Evolutionary conservation across 1,140 invertebrate genomes (phyloP).

Genomic region (Drosophila quadrilineata): DNA sequence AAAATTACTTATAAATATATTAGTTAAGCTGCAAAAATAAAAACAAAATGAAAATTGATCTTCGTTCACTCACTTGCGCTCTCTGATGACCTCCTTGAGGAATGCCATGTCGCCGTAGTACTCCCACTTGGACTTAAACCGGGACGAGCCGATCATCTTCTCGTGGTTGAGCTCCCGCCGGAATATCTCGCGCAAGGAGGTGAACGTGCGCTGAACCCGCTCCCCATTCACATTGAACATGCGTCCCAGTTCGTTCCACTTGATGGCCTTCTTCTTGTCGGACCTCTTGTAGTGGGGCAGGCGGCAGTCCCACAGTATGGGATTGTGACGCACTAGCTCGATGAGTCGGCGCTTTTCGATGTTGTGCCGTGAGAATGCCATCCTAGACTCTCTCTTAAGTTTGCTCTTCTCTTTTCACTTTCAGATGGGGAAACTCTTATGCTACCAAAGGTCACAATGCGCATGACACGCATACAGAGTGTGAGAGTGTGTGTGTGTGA

Average conservation of each 20-base stretch:
- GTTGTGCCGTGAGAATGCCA: slow-evolving; percentile 78
- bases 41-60: neutral
- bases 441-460: slow-evolving; percentile 59
- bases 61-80: slow-evolving; percentile 68
- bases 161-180: slow-evolving; percentile 76
- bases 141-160: slow-evolving; percentile 64
- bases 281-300: slow-evolving; percentile 77
- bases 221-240: slow-evolving; percentile 75
- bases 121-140: slow-evolving; percentile 79
- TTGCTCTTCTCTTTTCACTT: slow-evolving; percentile 29
- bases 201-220: slow-evolving; percentile 76
- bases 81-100: slow-evolving; percentile 75
- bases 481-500: slow-evolving; percentile 4
- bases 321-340: slow-evolving; percentile 73
- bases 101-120: slow-evolving; percentile 78
- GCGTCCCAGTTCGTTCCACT: slow-evolving; percentile 76
- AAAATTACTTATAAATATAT: too few species aligned
- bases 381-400: slow-evolving; percentile 22
- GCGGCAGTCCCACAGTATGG: slow-evolving; percentile 77
- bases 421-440: slow-evolving; percentile 20
- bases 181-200: slow-evolving; percentile 74
- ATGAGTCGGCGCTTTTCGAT: slow-evolving; percentile 79
- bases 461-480: slow-evolving; percentile 44
- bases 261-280: slow-evolving; percentile 76
- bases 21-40: neutral